These are phyloP conservation scores for Sycophila texana DNA, from an alignment of 2,888 invertebrate genomes.

Conservation along the genomic window DNA sequence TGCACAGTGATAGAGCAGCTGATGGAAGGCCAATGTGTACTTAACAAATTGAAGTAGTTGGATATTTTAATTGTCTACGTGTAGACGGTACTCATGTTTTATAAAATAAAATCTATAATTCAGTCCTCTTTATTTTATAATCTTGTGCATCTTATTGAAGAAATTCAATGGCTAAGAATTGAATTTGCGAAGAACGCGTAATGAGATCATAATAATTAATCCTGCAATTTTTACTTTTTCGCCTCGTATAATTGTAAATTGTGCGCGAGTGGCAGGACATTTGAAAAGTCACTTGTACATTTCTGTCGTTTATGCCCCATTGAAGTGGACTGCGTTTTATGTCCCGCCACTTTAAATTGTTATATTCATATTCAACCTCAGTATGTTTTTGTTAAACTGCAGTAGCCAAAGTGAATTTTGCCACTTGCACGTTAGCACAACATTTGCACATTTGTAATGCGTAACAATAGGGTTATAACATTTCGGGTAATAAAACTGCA, in stretches of 20 bases:
- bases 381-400: slow-evolving; percentile 15
- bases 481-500: too few relatives aligned
- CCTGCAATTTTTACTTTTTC: background rate
- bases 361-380: slow-evolving; percentile 3
- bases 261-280: background rate
- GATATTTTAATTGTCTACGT: too few relatives aligned
- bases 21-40: too few relatives aligned
- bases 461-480: background rate
- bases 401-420: slow-evolving; percentile 21
- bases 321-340: slow-evolving; percentile 33
- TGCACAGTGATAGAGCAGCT: too few relatives aligned
- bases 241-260: background rate
- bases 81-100: too few relatives aligned
- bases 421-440: background rate
- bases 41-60: too few relatives aligned
- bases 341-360: background rate
- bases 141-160: too few relatives aligned
- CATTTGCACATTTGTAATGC: background rate
- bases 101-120: too few relatives aligned
- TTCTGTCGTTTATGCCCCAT: slow-evolving; percentile 26
- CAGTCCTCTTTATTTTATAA: too few relatives aligned
- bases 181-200: too few relatives aligned
- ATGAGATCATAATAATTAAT: too few relatives aligned
- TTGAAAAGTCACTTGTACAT: background rate
- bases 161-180: too few relatives aligned